Evolutionary conservation across 2,888 invertebrate species (phyloP).

Genomic region (Oligia latruncula): DNA sequence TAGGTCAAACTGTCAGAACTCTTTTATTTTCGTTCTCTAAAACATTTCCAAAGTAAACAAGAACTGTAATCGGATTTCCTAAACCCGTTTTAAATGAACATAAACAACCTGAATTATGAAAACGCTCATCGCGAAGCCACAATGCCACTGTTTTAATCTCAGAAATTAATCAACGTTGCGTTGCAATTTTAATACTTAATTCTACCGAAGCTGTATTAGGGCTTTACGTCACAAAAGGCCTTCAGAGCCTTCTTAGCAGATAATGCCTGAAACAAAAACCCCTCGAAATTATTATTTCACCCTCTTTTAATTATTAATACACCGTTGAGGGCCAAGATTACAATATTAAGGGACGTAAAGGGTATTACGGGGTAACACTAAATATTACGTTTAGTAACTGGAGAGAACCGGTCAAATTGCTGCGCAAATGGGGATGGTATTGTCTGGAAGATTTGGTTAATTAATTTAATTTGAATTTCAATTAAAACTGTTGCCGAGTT

Average conservation of each 20-base stretch:
- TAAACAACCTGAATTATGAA: slow-evolving; percentile 64
- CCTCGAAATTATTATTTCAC: slow-evolving; percentile 76
- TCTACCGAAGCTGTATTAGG: slow-evolving; percentile 60
- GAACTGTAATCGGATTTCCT: slow-evolving; percentile 41
- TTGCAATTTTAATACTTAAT: slow-evolving; percentile 75
- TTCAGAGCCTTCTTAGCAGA: slow-evolving; percentile 72
- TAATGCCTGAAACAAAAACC: slow-evolving; percentile 81
- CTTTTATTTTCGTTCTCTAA: slow-evolving; percentile 3
- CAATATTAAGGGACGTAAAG: slow-evolving; percentile 75
- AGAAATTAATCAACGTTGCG: slow-evolving; percentile 68
- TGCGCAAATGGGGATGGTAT: slow-evolving; percentile 30
- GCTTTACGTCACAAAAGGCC: slow-evolving; percentile 66
- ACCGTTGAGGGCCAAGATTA: slow-evolving; percentile 80
- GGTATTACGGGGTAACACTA: slow-evolving; percentile 61
- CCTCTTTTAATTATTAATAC: slow-evolving; percentile 86
- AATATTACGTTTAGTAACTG: slow-evolving; percentile 59
- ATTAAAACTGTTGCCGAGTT: neutral
- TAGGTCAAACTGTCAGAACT: neutral
- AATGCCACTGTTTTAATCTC: slow-evolving; percentile 65
- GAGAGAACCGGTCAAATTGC: slow-evolving; percentile 44
- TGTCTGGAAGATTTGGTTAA: slow-evolving; percentile 5
- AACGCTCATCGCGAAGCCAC: slow-evolving; percentile 51
- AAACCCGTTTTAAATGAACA: slow-evolving; percentile 50
- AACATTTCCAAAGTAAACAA: slow-evolving; percentile 23
- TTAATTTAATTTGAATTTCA: slow-evolving; percentile 17